Base-by-base conservation (phyloP, 2,888 invertebrate species). In the Isotomurus palustris region DNA sequence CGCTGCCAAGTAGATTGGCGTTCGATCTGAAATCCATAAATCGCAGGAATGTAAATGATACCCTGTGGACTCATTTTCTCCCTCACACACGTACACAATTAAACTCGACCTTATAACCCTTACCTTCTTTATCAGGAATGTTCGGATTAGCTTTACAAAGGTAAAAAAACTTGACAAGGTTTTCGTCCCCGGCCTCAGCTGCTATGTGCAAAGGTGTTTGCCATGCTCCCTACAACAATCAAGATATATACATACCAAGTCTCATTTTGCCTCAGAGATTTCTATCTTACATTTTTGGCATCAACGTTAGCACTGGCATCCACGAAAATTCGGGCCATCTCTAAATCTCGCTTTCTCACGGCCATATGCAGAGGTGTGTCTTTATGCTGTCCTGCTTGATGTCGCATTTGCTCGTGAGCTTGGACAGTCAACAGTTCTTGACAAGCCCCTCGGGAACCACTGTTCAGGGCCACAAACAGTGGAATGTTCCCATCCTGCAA, bases 1-100 rank as follows among this genome's bases (percentile, higher is more conserved):
- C 0, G 97, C 96, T 14, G 99, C 99, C 72, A 97, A 80, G 76
- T 97, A 96, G 83, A 97, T 89, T 0, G 97, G 94, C 2, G 95
- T 95, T 45, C 96, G 86, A 78, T 99, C 97, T 83, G 77, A 59
- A 53, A 50, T n/a, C n/a, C n/a, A n/a, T n/a, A 21, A 50, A 8
- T 28, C 3, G 21, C 8, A 48, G 19, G 21, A 48, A 48, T 5
- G 17, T 29, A 10, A 27, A 28, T 19, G 12, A 41, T n/a, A 41
- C 8, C 8, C 17, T 10, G 19, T 8, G 19, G 8, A 41, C n/a
- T n/a, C n/a, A n/a, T 12, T 32, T 8, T 12, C 35, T 32, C 3
- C 10, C 12, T 28, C 27, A 19, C 2, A 44, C 19, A 25, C 25
- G 2, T 2, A 27, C 21, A 27, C 32, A 5, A 57, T n/a, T n/a